These are phyloP conservation scores for Acanthosepion pharaonis DNA, from an alignment of 2,888 invertebrate species.

Conservation along the genomic window DNA sequence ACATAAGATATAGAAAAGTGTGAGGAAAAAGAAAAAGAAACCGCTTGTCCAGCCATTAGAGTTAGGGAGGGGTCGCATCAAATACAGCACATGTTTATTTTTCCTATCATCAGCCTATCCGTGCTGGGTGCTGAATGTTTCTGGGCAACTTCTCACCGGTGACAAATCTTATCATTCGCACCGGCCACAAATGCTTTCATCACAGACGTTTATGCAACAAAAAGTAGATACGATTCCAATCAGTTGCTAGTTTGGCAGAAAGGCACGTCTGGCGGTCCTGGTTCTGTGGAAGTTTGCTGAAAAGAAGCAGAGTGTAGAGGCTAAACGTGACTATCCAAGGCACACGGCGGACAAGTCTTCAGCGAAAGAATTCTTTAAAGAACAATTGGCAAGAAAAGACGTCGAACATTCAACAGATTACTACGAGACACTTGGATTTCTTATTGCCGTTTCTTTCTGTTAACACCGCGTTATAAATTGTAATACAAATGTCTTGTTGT, in stretches of 20 bases:
- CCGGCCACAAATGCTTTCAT: not conserved
- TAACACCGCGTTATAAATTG: not conserved
- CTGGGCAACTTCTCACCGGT: not conserved
- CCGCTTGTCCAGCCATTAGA: no score
- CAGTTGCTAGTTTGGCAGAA: not conserved
- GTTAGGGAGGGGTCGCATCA: not conserved
- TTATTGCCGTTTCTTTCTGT: not conserved
- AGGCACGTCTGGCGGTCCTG: not conserved
- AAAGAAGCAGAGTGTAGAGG: not conserved
- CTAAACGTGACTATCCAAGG: not conserved
- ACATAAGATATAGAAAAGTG: not conserved
- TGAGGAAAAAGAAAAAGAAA: no score
- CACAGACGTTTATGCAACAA: not conserved
- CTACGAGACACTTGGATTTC: not conserved
- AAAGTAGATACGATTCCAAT: not conserved
- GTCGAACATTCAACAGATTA: not conserved
- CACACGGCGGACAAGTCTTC: not conserved
- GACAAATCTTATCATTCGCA: not conserved
- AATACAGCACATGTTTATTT: not conserved
- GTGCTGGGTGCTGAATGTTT: slow-evolving; percentile 33
- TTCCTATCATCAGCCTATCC: slow-evolving; percentile 4
- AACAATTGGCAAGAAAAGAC: not conserved
- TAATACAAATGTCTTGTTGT: not conserved
- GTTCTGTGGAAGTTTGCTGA: not conserved
- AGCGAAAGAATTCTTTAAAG: not conserved